Conservation (phyloP, 2,888 invertebrate genomes). For the Drosophila robusta region DNA sequence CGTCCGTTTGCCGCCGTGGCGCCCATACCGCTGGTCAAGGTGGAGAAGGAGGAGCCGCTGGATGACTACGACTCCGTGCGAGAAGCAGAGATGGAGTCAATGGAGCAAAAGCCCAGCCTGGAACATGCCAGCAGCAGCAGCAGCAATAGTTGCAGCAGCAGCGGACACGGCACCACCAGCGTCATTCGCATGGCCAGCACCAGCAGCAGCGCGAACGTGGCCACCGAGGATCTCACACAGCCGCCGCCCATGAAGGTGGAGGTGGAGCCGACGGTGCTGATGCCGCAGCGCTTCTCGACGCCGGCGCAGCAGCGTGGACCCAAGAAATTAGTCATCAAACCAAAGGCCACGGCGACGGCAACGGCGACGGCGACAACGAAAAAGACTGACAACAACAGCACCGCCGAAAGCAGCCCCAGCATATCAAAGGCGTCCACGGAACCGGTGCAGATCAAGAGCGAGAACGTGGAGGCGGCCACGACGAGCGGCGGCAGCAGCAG, state of each 20-base stretch:
- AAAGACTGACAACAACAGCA: conserved; percentile 63
- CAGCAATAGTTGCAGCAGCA: conserved; percentile 41
- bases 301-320: conserved; percentile 74
- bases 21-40: conserved; percentile 80
- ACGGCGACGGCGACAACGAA: conserved; percentile 47
- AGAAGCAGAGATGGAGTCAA: conserved; percentile 4
- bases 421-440: conserved; percentile 59
- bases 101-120: conserved; percentile 54
- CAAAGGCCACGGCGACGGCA: conserved; percentile 71
- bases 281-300: conserved; percentile 67
- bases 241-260: conserved; percentile 69
- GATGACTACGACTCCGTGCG: conserved; percentile 74
- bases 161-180: conserved; percentile 82
- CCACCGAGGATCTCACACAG: conserved; percentile 75
- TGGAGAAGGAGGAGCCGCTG: conserved; percentile 82
- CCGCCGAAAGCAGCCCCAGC: conserved; percentile 32
- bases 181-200: conserved; percentile 84
- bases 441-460: conserved; percentile 74
- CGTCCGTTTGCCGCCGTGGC: conserved; percentile 72
- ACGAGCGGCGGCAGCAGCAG: conserved; percentile 57
- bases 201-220: conserved; percentile 31
- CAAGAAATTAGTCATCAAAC: conserved; percentile 84
- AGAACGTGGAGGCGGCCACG: conserved; percentile 51
- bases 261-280: conserved; percentile 56
- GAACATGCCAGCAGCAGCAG: conserved; percentile 45